Evolutionary conservation across 2,888 invertebrate species (phyloP).

Genomic region (Strigamia transsilvanica): DNA sequence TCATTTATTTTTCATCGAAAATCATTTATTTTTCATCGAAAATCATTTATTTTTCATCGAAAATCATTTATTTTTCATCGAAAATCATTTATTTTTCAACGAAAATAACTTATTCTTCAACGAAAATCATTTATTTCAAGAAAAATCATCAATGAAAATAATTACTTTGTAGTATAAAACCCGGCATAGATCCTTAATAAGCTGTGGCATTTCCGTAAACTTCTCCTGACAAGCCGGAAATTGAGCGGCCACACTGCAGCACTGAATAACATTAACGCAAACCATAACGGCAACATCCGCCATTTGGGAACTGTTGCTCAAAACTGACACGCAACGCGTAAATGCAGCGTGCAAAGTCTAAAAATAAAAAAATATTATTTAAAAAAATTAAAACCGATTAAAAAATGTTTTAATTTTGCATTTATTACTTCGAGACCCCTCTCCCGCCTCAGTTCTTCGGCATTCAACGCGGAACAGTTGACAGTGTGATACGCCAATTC

Average conservation of each 20-base stretch:
- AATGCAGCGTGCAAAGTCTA: conserved; percentile 83
- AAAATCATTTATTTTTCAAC: too few relatives aligned
- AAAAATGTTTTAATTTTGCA: background rate
- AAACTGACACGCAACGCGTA: conserved; percentile 90
- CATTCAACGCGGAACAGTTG: conserved; percentile 94
- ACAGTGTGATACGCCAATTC: conserved; percentile 97
- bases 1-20: too few relatives aligned
- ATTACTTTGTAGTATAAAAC: conserved; percentile 84
- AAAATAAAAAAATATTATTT: conserved; percentile 21
- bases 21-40: too few relatives aligned
- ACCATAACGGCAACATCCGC: conserved; percentile 87
- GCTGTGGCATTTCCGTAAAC: conserved; percentile 85
- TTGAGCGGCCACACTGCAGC: conserved; percentile 94
- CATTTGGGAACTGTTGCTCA: conserved; percentile 79
- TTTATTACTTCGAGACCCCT: conserved; percentile 80
- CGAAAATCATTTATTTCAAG: too few relatives aligned
- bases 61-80: too few relatives aligned
- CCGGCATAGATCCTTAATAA: conserved; percentile 85
- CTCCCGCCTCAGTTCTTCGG: conserved; percentile 94
- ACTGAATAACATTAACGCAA: conserved; percentile 88
- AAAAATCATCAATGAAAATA: too few relatives aligned
- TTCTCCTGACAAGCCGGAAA: conserved; percentile 89
- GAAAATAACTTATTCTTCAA: too few relatives aligned
- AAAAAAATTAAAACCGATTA: background rate
- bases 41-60: too few relatives aligned